These are phyloP conservation scores for Papilio machaon DNA, from an alignment of 1,140 invertebrate genomes.

Conservation along the genomic window DNA sequence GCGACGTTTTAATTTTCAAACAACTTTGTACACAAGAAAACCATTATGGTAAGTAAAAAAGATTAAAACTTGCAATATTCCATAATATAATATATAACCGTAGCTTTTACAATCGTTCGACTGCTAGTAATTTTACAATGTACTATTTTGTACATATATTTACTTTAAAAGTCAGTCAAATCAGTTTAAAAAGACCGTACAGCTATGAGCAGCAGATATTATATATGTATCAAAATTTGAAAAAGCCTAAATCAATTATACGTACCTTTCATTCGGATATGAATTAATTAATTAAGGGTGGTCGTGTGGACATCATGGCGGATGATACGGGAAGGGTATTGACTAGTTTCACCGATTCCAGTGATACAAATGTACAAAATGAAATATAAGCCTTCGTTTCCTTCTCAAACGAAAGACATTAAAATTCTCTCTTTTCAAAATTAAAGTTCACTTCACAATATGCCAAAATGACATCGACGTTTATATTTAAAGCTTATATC, in stretches of 20 bases:
- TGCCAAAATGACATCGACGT: too few species aligned
- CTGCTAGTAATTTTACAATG: background rate
- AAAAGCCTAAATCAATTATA: background rate
- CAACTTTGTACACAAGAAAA: slow-evolving; percentile 6
- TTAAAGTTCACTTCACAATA: too few species aligned
- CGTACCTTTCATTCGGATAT: background rate
- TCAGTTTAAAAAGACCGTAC: background rate
- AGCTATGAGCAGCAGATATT: background rate
- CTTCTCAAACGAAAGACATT: background rate
- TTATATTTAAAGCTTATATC: too few species aligned
- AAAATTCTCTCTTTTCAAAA: too few species aligned
- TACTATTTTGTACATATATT: too few species aligned
- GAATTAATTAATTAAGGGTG: slow-evolving; percentile 9
- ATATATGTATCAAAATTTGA: background rate
- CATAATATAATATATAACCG: background rate
- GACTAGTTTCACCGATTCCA: background rate
- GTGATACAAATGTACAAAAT: background rate
- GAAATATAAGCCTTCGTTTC: background rate
- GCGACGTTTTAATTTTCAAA: background rate
- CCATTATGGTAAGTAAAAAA: background rate
- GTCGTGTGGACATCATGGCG: background rate
- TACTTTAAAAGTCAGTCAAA: background rate
- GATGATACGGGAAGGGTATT: background rate
- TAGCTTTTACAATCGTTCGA: background rate
- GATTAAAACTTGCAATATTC: background rate